A percentile compares a stretch with the other conserved stretches of the same genome.
Evolutionary conservation across 2,888 invertebrate genomes (phyloP).

Genomic region (Epirrhoe tristata): DNA sequence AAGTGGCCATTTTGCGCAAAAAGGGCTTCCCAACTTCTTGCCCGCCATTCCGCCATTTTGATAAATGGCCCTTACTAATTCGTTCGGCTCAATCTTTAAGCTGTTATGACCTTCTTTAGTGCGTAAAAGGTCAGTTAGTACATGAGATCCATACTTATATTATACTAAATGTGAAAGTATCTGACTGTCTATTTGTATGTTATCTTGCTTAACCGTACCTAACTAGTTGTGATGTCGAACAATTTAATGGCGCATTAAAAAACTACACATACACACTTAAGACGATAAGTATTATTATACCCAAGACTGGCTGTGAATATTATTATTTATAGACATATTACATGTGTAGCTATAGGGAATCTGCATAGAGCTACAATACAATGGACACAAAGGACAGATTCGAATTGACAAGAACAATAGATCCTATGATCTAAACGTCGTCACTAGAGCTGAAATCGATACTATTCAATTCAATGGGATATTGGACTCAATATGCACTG

Average conservation of each 20-base stretch:
- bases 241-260: no score
- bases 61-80: conserved; percentile 32
- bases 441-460: conserved; percentile 8
- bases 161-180: no score
- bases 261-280: no score
- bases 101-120: not conserved
- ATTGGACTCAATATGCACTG: not conserved
- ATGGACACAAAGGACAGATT: conserved; percentile 3
- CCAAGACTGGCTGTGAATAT: not conserved
- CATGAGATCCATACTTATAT: no score
- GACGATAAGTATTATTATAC: no score
- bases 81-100: conserved; percentile 6
- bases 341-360: not conserved
- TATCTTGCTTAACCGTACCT: no score
- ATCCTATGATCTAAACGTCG: not conserved
- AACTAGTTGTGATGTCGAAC: no score
- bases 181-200: no score
- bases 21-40: conserved; percentile 20
- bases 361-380: not conserved
- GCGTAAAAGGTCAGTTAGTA: not conserved
- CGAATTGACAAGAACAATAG: conserved; percentile 9
- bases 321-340: not conserved
- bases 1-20: conserved; percentile 24
- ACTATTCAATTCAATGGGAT: conserved; percentile 6
- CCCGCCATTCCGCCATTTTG: conserved; percentile 31